phyloP scores from a whole-genome alignment of 2,797 vertebrate genomes.

The Tokudaia tokunoshimensis region DNA sequence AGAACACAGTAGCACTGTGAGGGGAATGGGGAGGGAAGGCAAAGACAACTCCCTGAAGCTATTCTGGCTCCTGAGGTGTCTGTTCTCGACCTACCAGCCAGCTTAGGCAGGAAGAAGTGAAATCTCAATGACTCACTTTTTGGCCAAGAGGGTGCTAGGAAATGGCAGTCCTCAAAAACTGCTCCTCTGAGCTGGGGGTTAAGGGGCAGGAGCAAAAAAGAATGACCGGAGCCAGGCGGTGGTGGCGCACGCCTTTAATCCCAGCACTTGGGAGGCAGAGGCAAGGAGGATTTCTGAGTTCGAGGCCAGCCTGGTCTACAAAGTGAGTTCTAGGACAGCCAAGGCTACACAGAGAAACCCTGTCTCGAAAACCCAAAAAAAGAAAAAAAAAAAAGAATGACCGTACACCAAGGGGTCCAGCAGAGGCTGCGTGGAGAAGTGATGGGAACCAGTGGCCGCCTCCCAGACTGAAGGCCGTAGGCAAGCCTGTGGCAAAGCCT shows the following conservation, averaged over 20 bases:
- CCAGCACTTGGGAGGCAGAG: too few relatives aligned
- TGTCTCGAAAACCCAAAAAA: too few relatives aligned
- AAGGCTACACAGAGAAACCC: too few relatives aligned
- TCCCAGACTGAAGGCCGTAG: background rate
- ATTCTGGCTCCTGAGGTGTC: background rate
- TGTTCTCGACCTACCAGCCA: background rate
- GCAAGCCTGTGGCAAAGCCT: constrained; percentile 51
- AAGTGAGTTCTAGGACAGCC: too few relatives aligned
- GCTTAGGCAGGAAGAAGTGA: background rate
- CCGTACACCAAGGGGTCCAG: background rate
- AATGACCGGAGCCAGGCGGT: too few relatives aligned
- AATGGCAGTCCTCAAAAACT: background rate
- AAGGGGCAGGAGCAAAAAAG: background rate
- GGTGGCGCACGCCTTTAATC: too few relatives aligned
- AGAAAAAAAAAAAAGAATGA: background rate
- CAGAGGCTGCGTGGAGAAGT: background rate
- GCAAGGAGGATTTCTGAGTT: too few relatives aligned
- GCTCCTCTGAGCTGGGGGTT: too few relatives aligned
- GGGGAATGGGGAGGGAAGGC: background rate
- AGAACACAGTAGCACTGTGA: background rate
- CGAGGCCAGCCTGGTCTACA: too few relatives aligned
- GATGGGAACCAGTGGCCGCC: background rate
- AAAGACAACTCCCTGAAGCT: background rate
- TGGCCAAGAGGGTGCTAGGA: background rate
- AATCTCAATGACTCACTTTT: background rate